Evolutionary conservation across 2,888 invertebrate genomes (phyloP), one percentile per base, ranked within the genome.

Genomic region (Alloplasta piceator): DNA sequence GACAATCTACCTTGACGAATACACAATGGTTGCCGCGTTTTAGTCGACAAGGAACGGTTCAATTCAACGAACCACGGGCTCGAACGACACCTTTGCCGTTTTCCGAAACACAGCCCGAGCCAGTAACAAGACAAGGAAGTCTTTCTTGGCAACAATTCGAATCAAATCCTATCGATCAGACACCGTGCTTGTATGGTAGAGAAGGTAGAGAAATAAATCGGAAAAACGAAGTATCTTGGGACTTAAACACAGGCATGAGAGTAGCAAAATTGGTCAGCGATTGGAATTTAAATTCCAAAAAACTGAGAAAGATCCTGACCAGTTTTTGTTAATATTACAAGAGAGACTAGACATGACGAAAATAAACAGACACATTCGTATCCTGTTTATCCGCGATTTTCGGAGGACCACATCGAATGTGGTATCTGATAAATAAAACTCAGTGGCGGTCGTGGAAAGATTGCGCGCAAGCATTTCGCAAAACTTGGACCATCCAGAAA

Each of bases 371-470:
- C 41, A 36, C 39, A 7, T 63, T 73, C 16, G 55, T 73, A n/a
- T 52, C 73, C n/a, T 73, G 55, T 39, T 48, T 73, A 41, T 63
- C 73, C 5, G 14, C 50, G n/a, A 61, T 73, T 63, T 73, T 63
- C 52, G 39, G 52, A n/a, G 73, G 73, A 41, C 41, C 73, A 10
- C 16, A 64, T 12, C 50, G 73, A 39, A 63, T 14, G 38, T 73
- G 73, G 73, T 73, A 52, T 64, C 26, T 73, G 9, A 73, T 63
- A 12, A 73, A 73, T 52, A 50, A 55, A 41, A 7, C 48, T 9
- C 16, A 14, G 5, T 63, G 63, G 64, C n/a, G 52, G 9, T 56
- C 68, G n/a, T 79, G 70, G 79, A 70, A 46, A 16, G 79, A 74
- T 39, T 74, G 70, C 56, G 56, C 63, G 6, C 9, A 41, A n/a